Evolutionary conservation across 2,888 invertebrate genomes (phyloP).

Genomic region (Notodonta ziczac): DNA sequence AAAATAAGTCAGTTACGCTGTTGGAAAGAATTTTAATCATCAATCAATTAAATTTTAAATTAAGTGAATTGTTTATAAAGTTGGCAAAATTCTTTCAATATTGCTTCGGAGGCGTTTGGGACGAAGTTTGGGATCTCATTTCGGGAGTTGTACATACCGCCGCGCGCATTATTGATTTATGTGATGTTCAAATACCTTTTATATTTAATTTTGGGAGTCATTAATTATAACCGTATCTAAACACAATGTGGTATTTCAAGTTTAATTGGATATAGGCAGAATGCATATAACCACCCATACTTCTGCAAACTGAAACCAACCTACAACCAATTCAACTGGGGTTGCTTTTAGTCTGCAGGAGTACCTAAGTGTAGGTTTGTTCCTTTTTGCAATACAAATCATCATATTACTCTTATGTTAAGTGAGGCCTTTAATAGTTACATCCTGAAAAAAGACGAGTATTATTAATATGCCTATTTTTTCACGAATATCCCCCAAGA

Average conservation of each 20-base stretch:
- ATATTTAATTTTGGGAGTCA: constrained; percentile 30
- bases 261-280: too few relatives aligned
- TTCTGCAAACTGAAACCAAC: too few relatives aligned
- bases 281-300: too few relatives aligned
- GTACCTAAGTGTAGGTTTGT: too few relatives aligned
- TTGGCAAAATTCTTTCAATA: constrained; percentile 46
- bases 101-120: constrained; percentile 23
- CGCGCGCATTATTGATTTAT: constrained; percentile 27
- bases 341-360: too few relatives aligned
- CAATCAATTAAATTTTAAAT: constrained; percentile 51
- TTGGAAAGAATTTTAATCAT: constrained; percentile 39
- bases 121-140: constrained; percentile 36
- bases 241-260: too few relatives aligned
- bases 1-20: neutral
- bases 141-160: constrained; percentile 34
- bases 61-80: constrained; percentile 46
- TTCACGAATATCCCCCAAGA: constrained; percentile 33
- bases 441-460: neutral
- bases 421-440: neutral
- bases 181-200: constrained; percentile 34
- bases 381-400: too few relatives aligned
- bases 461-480: constrained; percentile 14
- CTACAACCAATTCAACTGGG: too few relatives aligned
- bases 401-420: too few relatives aligned
- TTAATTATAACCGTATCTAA: constrained; percentile 19